A percentile compares a stretch with the other conserved stretches of the same genome.
Evolutionary conservation across 2,797 vertebrate genomes (phyloP).

Genomic region (Alosa sapidissima): DNA sequence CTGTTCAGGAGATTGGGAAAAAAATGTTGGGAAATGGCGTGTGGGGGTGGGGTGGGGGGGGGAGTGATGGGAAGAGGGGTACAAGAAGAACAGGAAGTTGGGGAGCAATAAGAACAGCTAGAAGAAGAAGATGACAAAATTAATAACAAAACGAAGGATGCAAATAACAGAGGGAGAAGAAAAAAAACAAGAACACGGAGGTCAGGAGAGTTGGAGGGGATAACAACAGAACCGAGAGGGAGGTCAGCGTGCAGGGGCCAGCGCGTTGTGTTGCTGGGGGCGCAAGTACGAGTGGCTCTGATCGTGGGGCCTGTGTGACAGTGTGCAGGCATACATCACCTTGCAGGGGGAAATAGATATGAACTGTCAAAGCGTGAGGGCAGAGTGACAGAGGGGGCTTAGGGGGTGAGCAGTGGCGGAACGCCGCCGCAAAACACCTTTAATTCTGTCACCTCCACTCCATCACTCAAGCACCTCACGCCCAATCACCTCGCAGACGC

Average conservation of each 20-base stretch:
- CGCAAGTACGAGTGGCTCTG: not conserved
- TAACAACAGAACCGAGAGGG: no score
- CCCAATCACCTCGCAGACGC: constrained; percentile 68
- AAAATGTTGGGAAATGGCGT: not conserved
- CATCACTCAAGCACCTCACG: constrained; percentile 75
- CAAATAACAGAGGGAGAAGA: not conserved
- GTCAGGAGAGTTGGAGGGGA: no score
- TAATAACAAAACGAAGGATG: not conserved
- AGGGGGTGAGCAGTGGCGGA: constrained; percentile 77
- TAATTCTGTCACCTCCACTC: constrained; percentile 85
- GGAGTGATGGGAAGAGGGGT: constrained; percentile 31
- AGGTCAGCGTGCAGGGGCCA: no score
- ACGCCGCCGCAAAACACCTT: constrained; percentile 85
- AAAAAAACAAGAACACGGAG: not conserved
- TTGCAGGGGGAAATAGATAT: constrained; percentile 71
- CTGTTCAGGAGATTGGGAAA: constrained; percentile 40
- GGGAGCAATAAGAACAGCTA: constrained; percentile 53
- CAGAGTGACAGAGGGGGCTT: constrained; percentile 65
- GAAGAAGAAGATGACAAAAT: constrained; percentile 54
- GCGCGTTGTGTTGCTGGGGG: not conserved
- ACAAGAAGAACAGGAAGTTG: constrained; percentile 21
- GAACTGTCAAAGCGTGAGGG: constrained; percentile 78
- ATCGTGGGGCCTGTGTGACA: constrained; percentile 62
- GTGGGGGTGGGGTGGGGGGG: not conserved
- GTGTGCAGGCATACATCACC: constrained; percentile 57